These are phyloP conservation scores for Bruchidius siliquastri DNA, from an alignment of 2,888 invertebrate species.

Conservation along the genomic window DNA sequence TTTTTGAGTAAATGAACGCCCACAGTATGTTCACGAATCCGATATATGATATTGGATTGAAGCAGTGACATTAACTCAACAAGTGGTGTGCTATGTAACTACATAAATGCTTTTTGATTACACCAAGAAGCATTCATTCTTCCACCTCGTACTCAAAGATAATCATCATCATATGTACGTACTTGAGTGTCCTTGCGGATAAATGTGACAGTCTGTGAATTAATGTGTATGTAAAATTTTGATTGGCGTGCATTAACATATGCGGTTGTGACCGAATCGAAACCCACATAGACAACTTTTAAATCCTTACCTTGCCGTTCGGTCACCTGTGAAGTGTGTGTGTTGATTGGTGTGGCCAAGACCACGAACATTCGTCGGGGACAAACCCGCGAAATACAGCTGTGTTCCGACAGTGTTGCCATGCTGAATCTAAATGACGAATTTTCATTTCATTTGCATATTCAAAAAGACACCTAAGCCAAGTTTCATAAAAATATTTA, in stretches of 20 bases:
- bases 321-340: neutral
- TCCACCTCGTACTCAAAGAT: neutral
- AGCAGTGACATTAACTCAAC: too few species aligned
- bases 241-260: neutral
- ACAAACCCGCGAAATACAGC: neutral
- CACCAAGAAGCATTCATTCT: too few species aligned
- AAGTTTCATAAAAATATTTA: too few species aligned
- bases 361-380: neutral
- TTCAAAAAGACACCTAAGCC: too few species aligned
- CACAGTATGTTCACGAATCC: too few species aligned
- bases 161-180: neutral
- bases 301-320: neutral
- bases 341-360: neutral
- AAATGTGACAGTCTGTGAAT: neutral
- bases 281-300: neutral
- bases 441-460: too few species aligned
- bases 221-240: neutral
- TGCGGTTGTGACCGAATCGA: neutral
- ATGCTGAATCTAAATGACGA: neutral
- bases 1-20: too few species aligned
- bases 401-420: neutral
- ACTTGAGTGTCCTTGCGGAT: neutral
- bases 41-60: too few species aligned
- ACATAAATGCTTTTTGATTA: too few species aligned
- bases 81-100: too few species aligned